Base-by-base conservation (phyloP, 1,140 invertebrate genomes). In the Aphelenchoides besseyi region DNA sequence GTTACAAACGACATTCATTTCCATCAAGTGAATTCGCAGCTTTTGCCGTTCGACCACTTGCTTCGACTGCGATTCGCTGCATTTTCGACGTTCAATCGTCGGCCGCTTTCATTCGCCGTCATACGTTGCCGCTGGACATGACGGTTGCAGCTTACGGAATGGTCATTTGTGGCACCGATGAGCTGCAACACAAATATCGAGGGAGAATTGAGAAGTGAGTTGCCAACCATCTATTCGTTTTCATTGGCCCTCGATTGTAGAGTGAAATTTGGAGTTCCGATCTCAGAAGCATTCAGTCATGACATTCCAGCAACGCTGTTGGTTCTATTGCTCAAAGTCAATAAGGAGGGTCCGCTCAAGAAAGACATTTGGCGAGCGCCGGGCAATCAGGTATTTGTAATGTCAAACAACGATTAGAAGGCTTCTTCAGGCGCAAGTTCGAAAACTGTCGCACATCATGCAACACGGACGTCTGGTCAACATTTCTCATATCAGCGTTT, bases 401-500 rank as follows among this genome's bases (percentile, higher is more conserved):
- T 57, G 48, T 69, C 16, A 41, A 41, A 41, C 3, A 41, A 16
- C 3, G 36, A 5, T 41, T 41, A 41, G 16, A 41, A n/a, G n/a
- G n/a, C n/a, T 18, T 12, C 18, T 57, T 8, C 3, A 85, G 92
- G 91, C 77, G 30, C 92, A 94, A 77, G 95, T 96, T 89, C 94
- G 96, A 84, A 95, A 95, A 84, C 89, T 98, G 0, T 93, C 95
- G 73, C 93, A 97, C 85, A 94, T 96, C 81, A 88, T 90, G 74
- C 92, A 95, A 85, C 92, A 94, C 75, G 95, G 95, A 12, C 89
- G 94, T 71, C 89, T 96, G 74, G 92, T 97, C n/a, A 97, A 97
- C 85, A 95, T 96, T 81, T 92, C 94, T 81, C 94, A 96, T 85
- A 97, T 95, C 85, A 95, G 92, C 74, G 94, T 97, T 66, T 95